A percentile compares a stretch with the other conserved stretches of the same genome.
phyloP scores from a whole-genome alignment of 2,888 invertebrate species.

The Rutpela maculata region DNA sequence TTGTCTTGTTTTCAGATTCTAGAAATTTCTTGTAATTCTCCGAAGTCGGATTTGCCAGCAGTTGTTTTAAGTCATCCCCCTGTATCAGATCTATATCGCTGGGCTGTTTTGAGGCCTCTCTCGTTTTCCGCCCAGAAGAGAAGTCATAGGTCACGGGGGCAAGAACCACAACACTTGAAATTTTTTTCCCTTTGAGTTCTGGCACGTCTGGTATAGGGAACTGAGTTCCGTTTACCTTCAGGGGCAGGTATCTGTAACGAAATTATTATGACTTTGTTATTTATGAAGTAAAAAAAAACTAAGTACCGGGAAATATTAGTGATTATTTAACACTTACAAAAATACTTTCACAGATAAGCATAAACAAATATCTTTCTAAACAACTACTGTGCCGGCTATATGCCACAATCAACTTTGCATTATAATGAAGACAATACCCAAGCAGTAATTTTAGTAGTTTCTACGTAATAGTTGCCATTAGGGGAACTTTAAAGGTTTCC shows the following conservation, averaged over 20 bases:
- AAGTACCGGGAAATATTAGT: too few relatives aligned
- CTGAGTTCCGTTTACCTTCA: constrained; percentile 89
- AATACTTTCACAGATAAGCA: too few relatives aligned
- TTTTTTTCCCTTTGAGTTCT: constrained; percentile 84
- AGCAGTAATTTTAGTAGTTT: too few relatives aligned
- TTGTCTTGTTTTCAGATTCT: constrained; percentile 84
- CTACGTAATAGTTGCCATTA: too few relatives aligned
- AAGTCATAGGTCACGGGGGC: constrained; percentile 87
- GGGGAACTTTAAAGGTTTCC: too few relatives aligned
- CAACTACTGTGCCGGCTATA: too few relatives aligned
- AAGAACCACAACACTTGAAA: constrained; percentile 90
- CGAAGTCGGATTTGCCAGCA: constrained; percentile 84
- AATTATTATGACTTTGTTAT: not conserved
- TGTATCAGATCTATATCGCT: constrained; percentile 63
- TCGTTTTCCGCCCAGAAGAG: constrained; percentile 75
- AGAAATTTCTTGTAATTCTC: constrained; percentile 89
- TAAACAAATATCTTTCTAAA: too few relatives aligned
- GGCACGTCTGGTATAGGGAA: constrained; percentile 89
- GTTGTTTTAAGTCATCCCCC: constrained; percentile 84
- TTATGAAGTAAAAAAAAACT: not conserved
- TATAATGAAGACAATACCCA: too few relatives aligned
- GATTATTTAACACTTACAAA: too few relatives aligned
- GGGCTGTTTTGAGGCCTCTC: constrained; percentile 75
- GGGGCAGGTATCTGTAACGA: constrained; percentile 79
- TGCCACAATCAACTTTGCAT: too few relatives aligned